Evolutionary conservation across 2,113 vertebrate species (phyloP).

Genomic region (human (Homo sapiens)): DNA sequence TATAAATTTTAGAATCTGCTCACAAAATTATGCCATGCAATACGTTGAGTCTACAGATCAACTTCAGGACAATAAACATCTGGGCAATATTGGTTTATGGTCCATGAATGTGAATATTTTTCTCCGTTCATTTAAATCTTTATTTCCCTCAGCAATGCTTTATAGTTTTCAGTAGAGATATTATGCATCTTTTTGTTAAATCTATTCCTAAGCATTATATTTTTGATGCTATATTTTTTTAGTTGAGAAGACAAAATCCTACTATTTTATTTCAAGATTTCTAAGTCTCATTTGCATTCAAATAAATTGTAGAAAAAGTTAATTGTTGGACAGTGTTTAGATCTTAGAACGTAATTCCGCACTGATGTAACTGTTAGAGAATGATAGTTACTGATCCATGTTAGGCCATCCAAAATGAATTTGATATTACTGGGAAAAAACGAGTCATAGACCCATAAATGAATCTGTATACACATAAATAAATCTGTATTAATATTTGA

Average conservation of each 20-base stretch:
- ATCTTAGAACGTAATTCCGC: not conserved
- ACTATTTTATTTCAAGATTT: slow-evolving; percentile 31
- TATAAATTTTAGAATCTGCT: not conserved
- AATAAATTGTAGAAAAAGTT: not conserved
- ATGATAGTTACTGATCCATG: not conserved
- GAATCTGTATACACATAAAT: not conserved
- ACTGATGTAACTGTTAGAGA: not conserved
- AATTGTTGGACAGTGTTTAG: not conserved
- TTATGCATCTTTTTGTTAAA: not conserved
- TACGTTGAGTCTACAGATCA: not conserved
- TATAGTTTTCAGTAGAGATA: not conserved
- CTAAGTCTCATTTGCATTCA: not conserved
- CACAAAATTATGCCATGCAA: not conserved
- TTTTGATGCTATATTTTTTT: slow-evolving; percentile 5
- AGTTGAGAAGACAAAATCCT: not conserved
- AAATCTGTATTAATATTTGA: not conserved
- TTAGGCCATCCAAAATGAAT: not conserved
- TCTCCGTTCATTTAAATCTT: not conserved
- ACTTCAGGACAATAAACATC: not conserved
- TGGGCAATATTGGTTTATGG: not conserved
- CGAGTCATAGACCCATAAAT: not conserved
- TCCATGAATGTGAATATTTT: not conserved
- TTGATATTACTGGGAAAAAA: not conserved
- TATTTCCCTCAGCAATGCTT: not conserved
- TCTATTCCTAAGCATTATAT: not conserved